A percentile compares a stretch with the other conserved stretches of the same genome.
Evolutionary conservation across 64 coral and sea anemone species (phyloP).

Genomic region (Porites lutea): DNA sequence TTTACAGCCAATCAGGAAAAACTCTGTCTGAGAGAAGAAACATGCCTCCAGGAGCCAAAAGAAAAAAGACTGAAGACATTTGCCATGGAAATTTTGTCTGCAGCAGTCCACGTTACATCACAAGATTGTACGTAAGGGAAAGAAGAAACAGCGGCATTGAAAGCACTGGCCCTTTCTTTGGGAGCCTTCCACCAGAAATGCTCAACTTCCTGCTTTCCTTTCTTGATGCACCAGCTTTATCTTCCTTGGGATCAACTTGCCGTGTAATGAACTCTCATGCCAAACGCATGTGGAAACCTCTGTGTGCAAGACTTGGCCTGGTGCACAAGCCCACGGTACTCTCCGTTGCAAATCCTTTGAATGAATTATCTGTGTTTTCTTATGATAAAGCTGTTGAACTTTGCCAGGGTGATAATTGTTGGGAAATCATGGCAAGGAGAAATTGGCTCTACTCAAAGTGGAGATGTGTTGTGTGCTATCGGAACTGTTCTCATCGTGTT

Average conservation of each 20-base stretch:
- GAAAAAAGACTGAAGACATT: slow-evolving; percentile 23
- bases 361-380: slow-evolving; percentile 66
- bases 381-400: slow-evolving; percentile 96
- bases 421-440: slow-evolving; percentile 86
- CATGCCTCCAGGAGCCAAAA: slow-evolving; percentile 80
- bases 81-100: neutral
- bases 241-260: slow-evolving; percentile 86
- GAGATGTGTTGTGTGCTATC: slow-evolving; percentile 97
- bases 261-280: slow-evolving; percentile 78
- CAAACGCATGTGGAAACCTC: slow-evolving; percentile 76
- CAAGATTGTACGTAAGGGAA: slow-evolving; percentile 71
- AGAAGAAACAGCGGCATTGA: slow-evolving; percentile 82
- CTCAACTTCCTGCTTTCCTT: slow-evolving; percentile 77
- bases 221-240: slow-evolving; percentile 91
- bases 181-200: slow-evolving; percentile 92
- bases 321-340: slow-evolving; percentile 73
- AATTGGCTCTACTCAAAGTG: slow-evolving; percentile 97
- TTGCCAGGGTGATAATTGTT: slow-evolving; percentile 67
- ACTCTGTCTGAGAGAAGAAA: neutral
- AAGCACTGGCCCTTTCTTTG: slow-evolving; percentile 88
- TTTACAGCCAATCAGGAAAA: neutral
- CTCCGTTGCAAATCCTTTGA: slow-evolving; percentile 88
- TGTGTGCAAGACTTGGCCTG: slow-evolving; percentile 80
- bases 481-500: slow-evolving; percentile 83
- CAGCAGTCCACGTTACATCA: slow-evolving; percentile 63